A percentile compares a stretch with the other conserved stretches of the same genome.
These are phyloP conservation scores for Xyrauchen texanus DNA, from an alignment of 2,113 vertebrate genomes.

Conservation along the genomic window DNA sequence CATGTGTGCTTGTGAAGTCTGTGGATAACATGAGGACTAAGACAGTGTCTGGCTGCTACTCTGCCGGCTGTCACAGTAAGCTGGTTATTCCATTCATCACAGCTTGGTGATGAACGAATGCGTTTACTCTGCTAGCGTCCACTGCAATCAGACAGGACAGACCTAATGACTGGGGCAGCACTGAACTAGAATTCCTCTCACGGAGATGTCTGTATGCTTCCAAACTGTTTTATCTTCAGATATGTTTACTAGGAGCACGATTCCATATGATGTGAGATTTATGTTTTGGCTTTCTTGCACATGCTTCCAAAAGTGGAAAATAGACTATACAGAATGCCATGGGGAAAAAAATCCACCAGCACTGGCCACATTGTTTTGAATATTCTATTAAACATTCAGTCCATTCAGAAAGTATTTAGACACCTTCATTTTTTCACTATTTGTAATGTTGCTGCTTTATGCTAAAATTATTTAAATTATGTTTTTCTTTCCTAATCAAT, in stretches of 20 bases:
- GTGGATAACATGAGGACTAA: slow-evolving; percentile 6
- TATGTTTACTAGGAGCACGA: slow-evolving; percentile 3
- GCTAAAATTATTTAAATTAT: too few species aligned
- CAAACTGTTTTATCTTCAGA: neutral
- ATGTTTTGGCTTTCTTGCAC: neutral
- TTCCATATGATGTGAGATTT: neutral
- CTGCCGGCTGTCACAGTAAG: slow-evolving; percentile 26
- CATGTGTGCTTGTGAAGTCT: slow-evolving; percentile 29
- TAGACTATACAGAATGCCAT: neutral
- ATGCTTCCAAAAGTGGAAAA: neutral
- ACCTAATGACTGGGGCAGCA: slow-evolving; percentile 4
- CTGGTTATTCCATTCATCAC: slow-evolving; percentile 34
- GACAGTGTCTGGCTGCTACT: slow-evolving; percentile 20
- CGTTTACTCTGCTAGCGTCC: slow-evolving; percentile 16
- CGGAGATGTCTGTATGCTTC: neutral
- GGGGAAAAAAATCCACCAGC: neutral
- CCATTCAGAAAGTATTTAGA: too few species aligned
- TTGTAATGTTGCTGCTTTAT: too few species aligned
- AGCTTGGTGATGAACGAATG: slow-evolving; percentile 41
- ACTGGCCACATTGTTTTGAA: neutral
- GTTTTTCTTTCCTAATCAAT: too few species aligned
- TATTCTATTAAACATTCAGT: too few species aligned
- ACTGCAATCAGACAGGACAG: slow-evolving; percentile 6
- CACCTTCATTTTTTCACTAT: too few species aligned
- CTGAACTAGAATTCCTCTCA: neutral